A percentile compares a stretch with the other conserved stretches of the same genome.
Conservation (phyloP, 2,888 invertebrate species). For the Eupithecia subumbrata region DNA sequence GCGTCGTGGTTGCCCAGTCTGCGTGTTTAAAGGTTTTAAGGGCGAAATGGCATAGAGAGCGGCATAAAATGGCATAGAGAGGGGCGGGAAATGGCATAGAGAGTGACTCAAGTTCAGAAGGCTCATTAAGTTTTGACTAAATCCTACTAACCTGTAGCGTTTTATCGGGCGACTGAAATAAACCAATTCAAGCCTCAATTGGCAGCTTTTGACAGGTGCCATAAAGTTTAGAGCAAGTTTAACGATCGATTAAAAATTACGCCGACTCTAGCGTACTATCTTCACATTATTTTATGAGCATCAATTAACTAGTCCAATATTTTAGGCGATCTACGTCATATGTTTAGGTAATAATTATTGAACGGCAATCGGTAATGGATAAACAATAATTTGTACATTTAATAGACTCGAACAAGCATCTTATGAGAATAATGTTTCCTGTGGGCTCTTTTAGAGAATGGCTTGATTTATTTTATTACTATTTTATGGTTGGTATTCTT, state of each 20-base stretch:
- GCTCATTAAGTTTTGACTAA: neutral
- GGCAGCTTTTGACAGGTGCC: slow-evolving; percentile 44
- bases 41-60: neutral
- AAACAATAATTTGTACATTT: slow-evolving; percentile 35
- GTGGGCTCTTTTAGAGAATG: slow-evolving; percentile 8
- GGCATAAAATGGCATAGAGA: neutral
- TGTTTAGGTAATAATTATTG: slow-evolving; percentile 43
- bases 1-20: neutral
- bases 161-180: neutral
- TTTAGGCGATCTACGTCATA: slow-evolving; percentile 44
- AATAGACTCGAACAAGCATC: slow-evolving; percentile 23
- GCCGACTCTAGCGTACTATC: slow-evolving; percentile 54
- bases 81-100: neutral
- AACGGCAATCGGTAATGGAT: slow-evolving; percentile 38
- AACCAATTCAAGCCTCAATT: slow-evolving; percentile 37
- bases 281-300: slow-evolving; percentile 56
- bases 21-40: neutral
- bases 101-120: neutral
- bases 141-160: neutral
- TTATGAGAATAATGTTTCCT: slow-evolving; percentile 27
- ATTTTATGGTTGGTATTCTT: neutral
- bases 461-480: slow-evolving; percentile 8
- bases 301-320: slow-evolving; percentile 56
- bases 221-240: slow-evolving; percentile 55
- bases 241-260: slow-evolving; percentile 65